Evolutionary conservation across 2,888 invertebrate genomes (phyloP).

Genomic region (Ormyrus nitidulus): DNA sequence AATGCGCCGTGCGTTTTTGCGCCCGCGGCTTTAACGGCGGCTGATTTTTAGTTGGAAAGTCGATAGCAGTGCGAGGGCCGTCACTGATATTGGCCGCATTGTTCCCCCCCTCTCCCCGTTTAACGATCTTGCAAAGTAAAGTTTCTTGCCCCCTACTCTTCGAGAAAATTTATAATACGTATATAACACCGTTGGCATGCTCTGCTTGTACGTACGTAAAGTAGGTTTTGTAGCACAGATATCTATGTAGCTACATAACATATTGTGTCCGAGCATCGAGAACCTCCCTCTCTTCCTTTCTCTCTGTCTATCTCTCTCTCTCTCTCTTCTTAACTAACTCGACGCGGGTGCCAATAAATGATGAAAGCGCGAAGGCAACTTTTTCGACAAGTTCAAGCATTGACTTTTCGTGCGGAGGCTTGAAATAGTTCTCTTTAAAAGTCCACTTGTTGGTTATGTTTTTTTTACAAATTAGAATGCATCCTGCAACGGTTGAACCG

Average conservation of each 20-base stretch:
- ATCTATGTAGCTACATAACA: slow-evolving; percentile 57
- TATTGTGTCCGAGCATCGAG: slow-evolving; percentile 58
- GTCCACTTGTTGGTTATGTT: too few species aligned
- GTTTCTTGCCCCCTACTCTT: slow-evolving; percentile 38
- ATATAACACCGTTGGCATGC: slow-evolving; percentile 60
- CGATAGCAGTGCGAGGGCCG: slow-evolving; percentile 4
- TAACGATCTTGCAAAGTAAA: slow-evolving; percentile 33
- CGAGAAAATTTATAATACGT: slow-evolving; percentile 49
- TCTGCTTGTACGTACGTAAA: slow-evolving; percentile 60
- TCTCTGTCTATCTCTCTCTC: slow-evolving; percentile 19
- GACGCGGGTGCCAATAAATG: slow-evolving; percentile 35
- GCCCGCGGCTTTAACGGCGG: too few species aligned
- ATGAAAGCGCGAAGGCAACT: slow-evolving; percentile 17
- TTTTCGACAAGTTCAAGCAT: not conserved
- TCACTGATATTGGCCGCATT: slow-evolving; percentile 20
- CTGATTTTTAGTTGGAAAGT: not conserved
- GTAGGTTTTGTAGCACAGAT: slow-evolving; percentile 61
- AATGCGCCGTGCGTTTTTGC: too few species aligned
- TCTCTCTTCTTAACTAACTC: slow-evolving; percentile 19
- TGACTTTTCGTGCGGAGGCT: not conserved
- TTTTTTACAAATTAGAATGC: too few species aligned
- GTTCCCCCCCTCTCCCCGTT: not conserved
- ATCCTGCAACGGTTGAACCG: too few species aligned
- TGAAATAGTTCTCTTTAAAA: too few species aligned
- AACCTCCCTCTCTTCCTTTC: slow-evolving; percentile 29